Conservation (phyloP, 2,888 invertebrate species). For the Habroteleia sp. region DNA sequence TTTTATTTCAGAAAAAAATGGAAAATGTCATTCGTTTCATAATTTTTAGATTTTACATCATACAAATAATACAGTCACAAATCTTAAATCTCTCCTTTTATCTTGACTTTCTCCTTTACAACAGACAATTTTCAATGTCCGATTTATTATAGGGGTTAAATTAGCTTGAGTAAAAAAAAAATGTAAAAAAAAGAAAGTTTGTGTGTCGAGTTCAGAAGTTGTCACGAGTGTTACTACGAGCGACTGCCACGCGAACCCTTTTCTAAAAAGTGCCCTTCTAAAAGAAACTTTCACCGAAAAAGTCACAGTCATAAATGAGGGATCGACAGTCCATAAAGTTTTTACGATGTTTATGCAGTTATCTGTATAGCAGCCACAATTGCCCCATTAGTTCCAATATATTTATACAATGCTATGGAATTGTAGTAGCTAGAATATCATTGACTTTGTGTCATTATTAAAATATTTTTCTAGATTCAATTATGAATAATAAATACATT, state of each 20-base stretch:
- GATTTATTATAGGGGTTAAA: conserved; percentile 79
- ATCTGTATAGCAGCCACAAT: conserved; percentile 36
- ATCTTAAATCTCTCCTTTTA: conserved; percentile 64
- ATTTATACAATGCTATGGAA: conserved; percentile 40
- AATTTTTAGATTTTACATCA: conserved; percentile 41
- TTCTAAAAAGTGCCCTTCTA: conserved; percentile 62
- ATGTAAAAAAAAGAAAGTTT: conserved; percentile 73
- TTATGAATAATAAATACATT: too few relatives aligned
- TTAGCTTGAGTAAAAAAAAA: conserved; percentile 54
- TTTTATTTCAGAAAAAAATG: conserved; percentile 7
- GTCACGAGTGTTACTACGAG: conserved; percentile 57
- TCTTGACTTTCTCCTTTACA: conserved; percentile 73
- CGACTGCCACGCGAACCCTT: conserved; percentile 72
- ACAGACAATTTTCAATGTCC: conserved; percentile 70
- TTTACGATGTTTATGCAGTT: conserved; percentile 77
- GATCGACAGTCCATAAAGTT: conserved; percentile 68
- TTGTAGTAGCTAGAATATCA: conserved; percentile 43
- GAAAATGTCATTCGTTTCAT: neutral
- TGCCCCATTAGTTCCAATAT: conserved; percentile 48
- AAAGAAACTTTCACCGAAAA: conserved; percentile 72
- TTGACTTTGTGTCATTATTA: conserved; percentile 34
- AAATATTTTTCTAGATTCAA: conserved; percentile 29
- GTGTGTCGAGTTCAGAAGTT: conserved; percentile 62
- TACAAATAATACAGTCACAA: conserved; percentile 65
- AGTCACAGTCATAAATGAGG: conserved; percentile 74